Evolutionary conservation across 2,113 vertebrate species (phyloP).

Genomic region (Labrus mixtus): DNA sequence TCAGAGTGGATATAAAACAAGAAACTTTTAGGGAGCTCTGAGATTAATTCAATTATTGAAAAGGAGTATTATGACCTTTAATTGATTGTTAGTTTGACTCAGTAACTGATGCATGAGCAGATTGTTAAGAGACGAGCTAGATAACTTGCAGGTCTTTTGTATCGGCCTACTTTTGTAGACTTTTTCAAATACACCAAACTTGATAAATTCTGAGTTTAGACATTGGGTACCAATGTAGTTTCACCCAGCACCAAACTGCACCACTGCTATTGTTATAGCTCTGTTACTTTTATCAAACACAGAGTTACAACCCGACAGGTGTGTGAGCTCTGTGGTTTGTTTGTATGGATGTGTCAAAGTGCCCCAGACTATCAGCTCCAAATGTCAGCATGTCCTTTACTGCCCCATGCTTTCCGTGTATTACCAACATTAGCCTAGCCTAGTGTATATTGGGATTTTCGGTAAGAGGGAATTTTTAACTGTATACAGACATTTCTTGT

Average conservation of each 20-base stretch:
- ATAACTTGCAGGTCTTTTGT: too few relatives aligned
- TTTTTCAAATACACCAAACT: too few relatives aligned
- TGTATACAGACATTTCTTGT: too few relatives aligned
- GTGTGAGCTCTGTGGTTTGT: conserved; percentile 36
- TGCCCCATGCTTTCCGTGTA: neutral
- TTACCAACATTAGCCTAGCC: too few relatives aligned
- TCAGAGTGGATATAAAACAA: too few relatives aligned
- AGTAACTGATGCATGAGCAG: conserved; percentile 10
- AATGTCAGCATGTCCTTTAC: conserved; percentile 30
- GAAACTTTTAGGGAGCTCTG: too few relatives aligned
- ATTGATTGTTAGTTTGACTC: conserved; percentile 13
- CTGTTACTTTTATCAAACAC: neutral
- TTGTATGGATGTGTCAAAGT: conserved; percentile 55
- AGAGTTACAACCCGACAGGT: neutral
- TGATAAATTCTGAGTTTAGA: too few relatives aligned
- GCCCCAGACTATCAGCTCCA: conserved; percentile 20
- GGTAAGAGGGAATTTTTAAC: too few relatives aligned
- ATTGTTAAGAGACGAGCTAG: neutral
- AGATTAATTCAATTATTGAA: too few relatives aligned
- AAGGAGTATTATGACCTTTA: neutral
- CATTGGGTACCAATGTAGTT: too few relatives aligned
- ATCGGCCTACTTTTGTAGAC: too few relatives aligned
- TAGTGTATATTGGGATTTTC: neutral
- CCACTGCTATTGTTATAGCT: neutral
- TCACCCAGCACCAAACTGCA: too few relatives aligned